Conservation (phyloP, 2,113 vertebrate species). For the Phyllostomus discolor region DNA sequence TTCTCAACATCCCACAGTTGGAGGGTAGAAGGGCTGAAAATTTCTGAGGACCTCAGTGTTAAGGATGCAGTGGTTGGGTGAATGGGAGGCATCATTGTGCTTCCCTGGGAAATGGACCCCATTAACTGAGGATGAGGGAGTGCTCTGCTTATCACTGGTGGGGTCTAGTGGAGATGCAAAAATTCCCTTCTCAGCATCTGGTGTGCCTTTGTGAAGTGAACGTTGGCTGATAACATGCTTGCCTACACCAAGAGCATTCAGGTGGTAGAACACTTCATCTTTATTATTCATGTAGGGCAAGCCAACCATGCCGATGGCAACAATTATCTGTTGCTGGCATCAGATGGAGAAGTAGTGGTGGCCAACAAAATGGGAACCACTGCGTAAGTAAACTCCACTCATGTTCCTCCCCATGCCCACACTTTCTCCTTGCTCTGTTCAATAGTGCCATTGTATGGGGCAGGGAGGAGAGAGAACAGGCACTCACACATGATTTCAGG, state of each 20-base stretch:
- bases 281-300: background rate
- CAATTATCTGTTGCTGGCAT: background rate
- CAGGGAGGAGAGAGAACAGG: background rate
- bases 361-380: background rate
- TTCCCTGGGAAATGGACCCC: background rate
- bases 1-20: background rate
- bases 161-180: background rate
- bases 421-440: background rate
- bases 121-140: background rate
- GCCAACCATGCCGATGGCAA: background rate
- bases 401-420: background rate
- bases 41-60: background rate
- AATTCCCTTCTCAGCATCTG: background rate
- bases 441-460: background rate
- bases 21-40: background rate
- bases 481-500: accelerated
- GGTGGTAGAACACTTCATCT: background rate
- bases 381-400: background rate
- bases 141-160: background rate
- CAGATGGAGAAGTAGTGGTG: background rate
- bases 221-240: background rate
- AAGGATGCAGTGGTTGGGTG: background rate
- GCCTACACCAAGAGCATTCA: background rate
- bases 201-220: background rate
- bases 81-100: background rate